These are phyloP conservation scores for Sebastes fasciatus DNA, from an alignment of 2,113 vertebrate genomes.

Conservation along the genomic window DNA sequence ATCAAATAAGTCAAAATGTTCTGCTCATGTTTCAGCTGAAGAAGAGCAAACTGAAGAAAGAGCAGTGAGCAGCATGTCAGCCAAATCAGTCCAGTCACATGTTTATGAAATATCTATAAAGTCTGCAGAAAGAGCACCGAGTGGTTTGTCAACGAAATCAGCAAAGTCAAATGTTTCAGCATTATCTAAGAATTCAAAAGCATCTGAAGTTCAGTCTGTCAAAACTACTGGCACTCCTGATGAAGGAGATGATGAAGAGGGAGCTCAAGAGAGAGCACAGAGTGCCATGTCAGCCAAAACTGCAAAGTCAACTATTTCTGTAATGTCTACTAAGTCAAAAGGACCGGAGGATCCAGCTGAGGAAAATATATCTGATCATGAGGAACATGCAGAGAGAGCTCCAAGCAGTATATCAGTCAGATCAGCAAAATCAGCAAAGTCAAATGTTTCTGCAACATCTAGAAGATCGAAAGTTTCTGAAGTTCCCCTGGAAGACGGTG, in stretches of 20 bases:
- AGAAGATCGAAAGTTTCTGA: conserved; percentile 25
- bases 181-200: conserved; percentile 2
- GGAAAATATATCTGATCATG: background rate
- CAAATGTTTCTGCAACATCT: conserved; percentile 53
- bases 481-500: no score
- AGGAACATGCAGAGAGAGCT: conserved; percentile 27
- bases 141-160: conserved; percentile 58
- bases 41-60: conserved; percentile 26
- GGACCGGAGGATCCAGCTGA: background rate
- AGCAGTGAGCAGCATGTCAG: conserved; percentile 45
- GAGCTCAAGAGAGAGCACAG: conserved; percentile 27
- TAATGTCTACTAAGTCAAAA: conserved; percentile 56
- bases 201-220: background rate
- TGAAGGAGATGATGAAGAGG: conserved; percentile 3
- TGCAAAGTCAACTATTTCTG: conserved; percentile 58
- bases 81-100: conserved; percentile 53
- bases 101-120: conserved; percentile 40
- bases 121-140: conserved; percentile 24
- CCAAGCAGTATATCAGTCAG: conserved; percentile 47
- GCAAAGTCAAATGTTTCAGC: conserved; percentile 37
- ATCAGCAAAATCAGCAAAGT: conserved; percentile 58
- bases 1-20: conserved; percentile 42
- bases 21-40: conserved; percentile 31
- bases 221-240: background rate
- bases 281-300: conserved; percentile 58